These are phyloP conservation scores for Drosophila nigrodunni DNA, from an alignment of 1,140 invertebrate genomes.

Conservation along the genomic window DNA sequence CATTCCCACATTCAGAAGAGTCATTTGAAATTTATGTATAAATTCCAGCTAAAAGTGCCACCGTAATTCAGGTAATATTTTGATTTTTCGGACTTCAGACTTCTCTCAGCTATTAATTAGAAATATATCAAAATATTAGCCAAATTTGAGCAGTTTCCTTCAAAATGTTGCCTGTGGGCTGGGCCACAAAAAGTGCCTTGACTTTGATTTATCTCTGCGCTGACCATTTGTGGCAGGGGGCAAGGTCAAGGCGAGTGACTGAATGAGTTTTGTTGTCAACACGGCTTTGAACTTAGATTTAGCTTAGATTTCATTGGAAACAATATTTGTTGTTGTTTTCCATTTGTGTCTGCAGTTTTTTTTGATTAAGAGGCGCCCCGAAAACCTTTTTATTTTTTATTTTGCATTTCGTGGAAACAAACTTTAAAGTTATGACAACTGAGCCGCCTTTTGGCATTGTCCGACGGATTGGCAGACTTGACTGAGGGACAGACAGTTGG, in stretches of 20 bases:
- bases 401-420: slow-evolving; percentile 70
- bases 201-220: slow-evolving; percentile 70
- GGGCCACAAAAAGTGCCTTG: slow-evolving; percentile 15
- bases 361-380: slow-evolving; percentile 69
- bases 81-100: slow-evolving; percentile 50
- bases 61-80: slow-evolving; percentile 28
- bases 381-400: slow-evolving; percentile 60
- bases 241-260: slow-evolving; percentile 67
- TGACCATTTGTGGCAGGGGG: slow-evolving; percentile 71
- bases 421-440: slow-evolving; percentile 71
- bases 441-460: slow-evolving; percentile 22
- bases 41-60: slow-evolving; percentile 66
- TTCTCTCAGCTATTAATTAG: slow-evolving; percentile 67
- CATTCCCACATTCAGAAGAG: slow-evolving; percentile 17
- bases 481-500: slow-evolving; percentile 30
- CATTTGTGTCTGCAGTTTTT: slow-evolving; percentile 63
- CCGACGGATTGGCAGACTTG: background rate
- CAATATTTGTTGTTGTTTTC: slow-evolving; percentile 5
- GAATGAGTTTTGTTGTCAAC: slow-evolving; percentile 61
- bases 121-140: slow-evolving; percentile 73
- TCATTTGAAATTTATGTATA: slow-evolving; percentile 39
- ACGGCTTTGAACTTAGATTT: slow-evolving; percentile 64
- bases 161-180: slow-evolving; percentile 28
- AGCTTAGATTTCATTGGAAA: slow-evolving; percentile 61
- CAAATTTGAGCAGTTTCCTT: slow-evolving; percentile 17